Evolutionary conservation across 1,140 invertebrate genomes (phyloP), one percentile per base, ranked within the genome.

Genomic region (Zaprionus kolodkinae): DNA sequence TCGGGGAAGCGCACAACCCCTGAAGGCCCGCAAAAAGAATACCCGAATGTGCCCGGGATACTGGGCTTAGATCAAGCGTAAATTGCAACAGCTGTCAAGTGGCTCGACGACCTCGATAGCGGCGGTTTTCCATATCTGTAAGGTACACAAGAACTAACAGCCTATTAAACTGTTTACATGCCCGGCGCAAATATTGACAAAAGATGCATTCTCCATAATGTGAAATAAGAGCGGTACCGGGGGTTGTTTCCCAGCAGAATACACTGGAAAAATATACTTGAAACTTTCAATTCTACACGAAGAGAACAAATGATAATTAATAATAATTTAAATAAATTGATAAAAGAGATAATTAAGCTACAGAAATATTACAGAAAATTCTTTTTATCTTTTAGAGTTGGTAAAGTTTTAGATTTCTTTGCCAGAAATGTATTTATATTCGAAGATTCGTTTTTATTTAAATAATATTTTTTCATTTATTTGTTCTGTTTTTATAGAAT

Each of bases 111-210:
- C 6, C 13, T n/a, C 40, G 40, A n/a, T 13, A 15, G 74, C 78
- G 59, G 84, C 72, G 78, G 73, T 76, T 79, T 66, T 64, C 62
- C 66, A 63, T 77, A 79, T 79, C 77, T 72, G 17, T 67, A 35
- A 55, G 76, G 35, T 67, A 69, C 27, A 80, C 79, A 76, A 60
- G 59, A 74, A 88, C 79, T 91, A 87, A 81, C 75, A 79, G 80
- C 65, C 83, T 90, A 90, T 90, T 91, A 91, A 91, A 91, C 61
- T 91, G 87, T 91, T 87, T 91, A 81, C 87, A 87, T 84, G 86
- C 63, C 78, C 86, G 74, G 69, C 38, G 57, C 85, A 88, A 88
- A 88, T 91, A 91, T 91, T 91, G 87, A 83, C 80, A 74, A 61
- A 80, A 80, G 79, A 78, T 91, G 83, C 79, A 73, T 61, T 71